phyloP scores from a whole-genome alignment of 2,888 invertebrate genomes.

The Pogonocherus hispidulus region DNA sequence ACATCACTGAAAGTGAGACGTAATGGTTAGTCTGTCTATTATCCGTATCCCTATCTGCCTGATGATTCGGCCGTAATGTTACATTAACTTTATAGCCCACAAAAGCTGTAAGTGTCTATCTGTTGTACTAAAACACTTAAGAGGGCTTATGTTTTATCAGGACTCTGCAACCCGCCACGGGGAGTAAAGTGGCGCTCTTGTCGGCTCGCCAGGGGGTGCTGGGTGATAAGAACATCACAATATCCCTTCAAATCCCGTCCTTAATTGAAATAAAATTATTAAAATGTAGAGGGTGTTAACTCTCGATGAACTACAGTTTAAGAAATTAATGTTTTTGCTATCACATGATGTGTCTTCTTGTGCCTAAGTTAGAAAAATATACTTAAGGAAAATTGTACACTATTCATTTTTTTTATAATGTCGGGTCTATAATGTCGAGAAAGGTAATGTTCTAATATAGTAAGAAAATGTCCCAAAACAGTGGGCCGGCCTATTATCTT shows the following conservation, averaged over 20 bases:
- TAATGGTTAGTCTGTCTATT: slow-evolving; percentile 29
- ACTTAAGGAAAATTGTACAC: too few relatives aligned
- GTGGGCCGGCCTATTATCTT: too few relatives aligned
- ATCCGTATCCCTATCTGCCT: slow-evolving; percentile 25
- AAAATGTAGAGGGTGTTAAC: neutral
- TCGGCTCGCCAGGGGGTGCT: slow-evolving; percentile 44
- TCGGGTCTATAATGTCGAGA: too few relatives aligned
- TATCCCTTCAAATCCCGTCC: neutral
- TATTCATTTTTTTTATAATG: too few relatives aligned
- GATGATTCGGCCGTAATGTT: slow-evolving; percentile 33
- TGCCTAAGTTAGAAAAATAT: too few relatives aligned
- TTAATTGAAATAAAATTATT: neutral
- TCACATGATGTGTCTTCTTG: too few relatives aligned
- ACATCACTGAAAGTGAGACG: slow-evolving; percentile 10
- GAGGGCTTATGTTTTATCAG: slow-evolving; percentile 53
- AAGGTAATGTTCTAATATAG: too few relatives aligned
- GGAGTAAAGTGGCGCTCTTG: slow-evolving; percentile 58
- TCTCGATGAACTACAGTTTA: too few relatives aligned
- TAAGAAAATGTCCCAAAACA: too few relatives aligned
- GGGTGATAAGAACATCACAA: slow-evolving; percentile 26
- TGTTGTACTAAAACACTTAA: slow-evolving; percentile 43
- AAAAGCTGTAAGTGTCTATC: slow-evolving; percentile 44
- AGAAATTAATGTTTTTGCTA: too few relatives aligned
- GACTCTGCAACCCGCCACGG: slow-evolving; percentile 50
- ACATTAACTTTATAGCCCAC: slow-evolving; percentile 36